Evolutionary conservation across 2,888 invertebrate species (phyloP).

Genomic region (Tinea pellionella): DNA sequence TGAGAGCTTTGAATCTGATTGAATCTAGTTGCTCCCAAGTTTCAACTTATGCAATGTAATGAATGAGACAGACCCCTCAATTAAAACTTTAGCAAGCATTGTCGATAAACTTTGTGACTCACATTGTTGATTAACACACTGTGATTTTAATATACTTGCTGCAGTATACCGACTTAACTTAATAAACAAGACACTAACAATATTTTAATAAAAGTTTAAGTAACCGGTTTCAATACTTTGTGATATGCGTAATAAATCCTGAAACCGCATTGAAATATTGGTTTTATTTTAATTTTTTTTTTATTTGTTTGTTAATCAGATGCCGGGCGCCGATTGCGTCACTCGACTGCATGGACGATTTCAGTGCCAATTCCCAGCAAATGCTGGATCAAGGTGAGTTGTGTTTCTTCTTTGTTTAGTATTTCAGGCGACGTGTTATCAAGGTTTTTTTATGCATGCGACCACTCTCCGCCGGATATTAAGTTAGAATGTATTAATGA

Average conservation of each 20-base stretch:
- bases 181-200: too few species aligned
- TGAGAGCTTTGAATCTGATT: neutral
- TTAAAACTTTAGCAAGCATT: neutral
- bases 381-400: constrained; percentile 61
- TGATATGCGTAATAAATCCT: too few species aligned
- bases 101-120: neutral
- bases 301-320: constrained; percentile 48
- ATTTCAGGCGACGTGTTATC: too few species aligned
- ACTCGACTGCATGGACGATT: constrained; percentile 94
- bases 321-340: constrained; percentile 93
- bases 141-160: too few species aligned
- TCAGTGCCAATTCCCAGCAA: constrained; percentile 75
- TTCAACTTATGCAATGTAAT: neutral
- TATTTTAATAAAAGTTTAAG: too few species aligned
- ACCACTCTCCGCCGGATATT: too few species aligned
- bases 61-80: neutral
- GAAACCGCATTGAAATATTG: too few species aligned
- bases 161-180: too few species aligned
- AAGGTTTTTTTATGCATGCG: too few species aligned
- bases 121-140: neutral
- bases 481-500: too few species aligned
- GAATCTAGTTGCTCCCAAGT: neutral
- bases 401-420: neutral
- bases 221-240: too few species aligned
- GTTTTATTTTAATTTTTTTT: neutral